Evolutionary conservation across 1,140 invertebrate genomes (phyloP).

Genomic region (Microplitis mediator): DNA sequence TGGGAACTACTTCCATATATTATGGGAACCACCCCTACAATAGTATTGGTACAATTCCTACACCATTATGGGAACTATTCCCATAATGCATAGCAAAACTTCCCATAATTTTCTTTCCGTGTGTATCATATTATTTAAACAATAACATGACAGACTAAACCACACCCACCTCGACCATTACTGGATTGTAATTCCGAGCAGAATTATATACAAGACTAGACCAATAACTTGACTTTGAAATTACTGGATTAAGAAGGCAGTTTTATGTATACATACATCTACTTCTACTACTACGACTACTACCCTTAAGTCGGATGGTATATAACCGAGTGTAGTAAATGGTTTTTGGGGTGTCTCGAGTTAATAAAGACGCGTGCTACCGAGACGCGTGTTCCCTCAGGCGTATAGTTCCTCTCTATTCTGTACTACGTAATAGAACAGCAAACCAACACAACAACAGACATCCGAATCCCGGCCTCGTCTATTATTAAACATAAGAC

Average conservation of each 20-base stretch:
- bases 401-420: neutral
- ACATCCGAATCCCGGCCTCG: too few relatives aligned
- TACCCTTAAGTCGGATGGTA: neutral
- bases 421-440: neutral
- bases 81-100: too few relatives aligned
- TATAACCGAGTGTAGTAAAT: slow-evolving; percentile 16
- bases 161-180: neutral
- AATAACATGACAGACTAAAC: neutral
- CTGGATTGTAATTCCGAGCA: neutral
- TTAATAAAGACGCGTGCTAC: slow-evolving; percentile 17
- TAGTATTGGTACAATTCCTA: too few relatives aligned
- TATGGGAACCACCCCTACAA: too few relatives aligned
- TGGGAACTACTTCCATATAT: too few relatives aligned
- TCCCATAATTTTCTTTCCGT: too few relatives aligned
- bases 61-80: too few relatives aligned
- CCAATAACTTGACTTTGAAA: slow-evolving; percentile 3
- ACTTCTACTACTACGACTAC: neutral
- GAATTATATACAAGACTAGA: neutral
- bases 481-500: too few relatives aligned
- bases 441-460: too few relatives aligned
- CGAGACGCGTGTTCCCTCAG: neutral
- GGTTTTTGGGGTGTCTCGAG: slow-evolving; percentile 24
- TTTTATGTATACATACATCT: neutral
- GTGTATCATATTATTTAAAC: too few relatives aligned
- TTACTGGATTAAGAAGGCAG: slow-evolving; percentile 15